phyloP scores from a whole-genome alignment of 2,113 vertebrate species.

The Aix galericulata region DNA sequence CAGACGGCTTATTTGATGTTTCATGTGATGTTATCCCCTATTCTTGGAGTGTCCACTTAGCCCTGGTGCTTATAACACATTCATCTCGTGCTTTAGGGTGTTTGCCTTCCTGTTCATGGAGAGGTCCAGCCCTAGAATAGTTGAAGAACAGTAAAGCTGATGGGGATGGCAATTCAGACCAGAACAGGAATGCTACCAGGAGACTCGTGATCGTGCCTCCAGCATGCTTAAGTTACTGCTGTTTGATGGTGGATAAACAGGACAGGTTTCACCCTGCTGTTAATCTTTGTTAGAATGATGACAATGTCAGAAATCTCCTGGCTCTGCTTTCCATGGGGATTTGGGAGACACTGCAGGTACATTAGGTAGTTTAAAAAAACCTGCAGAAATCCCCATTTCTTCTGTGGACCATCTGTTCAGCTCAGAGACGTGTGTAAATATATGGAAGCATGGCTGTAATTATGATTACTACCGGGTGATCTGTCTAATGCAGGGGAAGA shows the following conservation, averaged over 20 bases:
- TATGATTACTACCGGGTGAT: not conserved
- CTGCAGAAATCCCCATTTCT: not conserved
- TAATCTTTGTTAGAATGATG: not conserved
- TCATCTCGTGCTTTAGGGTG: fast-evolving
- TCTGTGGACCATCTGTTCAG: slow-evolving; percentile 22
- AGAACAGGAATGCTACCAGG: not conserved
- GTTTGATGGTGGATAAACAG: not conserved
- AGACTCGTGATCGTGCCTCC: not conserved
- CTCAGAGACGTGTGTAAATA: not conserved
- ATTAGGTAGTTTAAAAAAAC: not conserved
- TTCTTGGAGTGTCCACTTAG: not conserved
- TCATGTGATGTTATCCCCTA: not conserved
- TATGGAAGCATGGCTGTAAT: not conserved
- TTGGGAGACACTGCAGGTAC: not conserved
- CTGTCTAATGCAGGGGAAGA: not conserved
- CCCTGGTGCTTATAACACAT: not conserved
- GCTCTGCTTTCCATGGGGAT: not conserved
- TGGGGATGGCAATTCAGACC: not conserved
- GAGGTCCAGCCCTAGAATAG: not conserved
- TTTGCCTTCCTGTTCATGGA: not conserved
- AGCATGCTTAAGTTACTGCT: fast-evolving
- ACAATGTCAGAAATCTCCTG: not conserved
- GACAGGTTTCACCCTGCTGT: not conserved
- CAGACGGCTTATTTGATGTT: not conserved
- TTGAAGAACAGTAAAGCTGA: not conserved